phyloP scores from a whole-genome alignment of 2,888 invertebrate species.

The Epirrhoe alternata region DNA sequence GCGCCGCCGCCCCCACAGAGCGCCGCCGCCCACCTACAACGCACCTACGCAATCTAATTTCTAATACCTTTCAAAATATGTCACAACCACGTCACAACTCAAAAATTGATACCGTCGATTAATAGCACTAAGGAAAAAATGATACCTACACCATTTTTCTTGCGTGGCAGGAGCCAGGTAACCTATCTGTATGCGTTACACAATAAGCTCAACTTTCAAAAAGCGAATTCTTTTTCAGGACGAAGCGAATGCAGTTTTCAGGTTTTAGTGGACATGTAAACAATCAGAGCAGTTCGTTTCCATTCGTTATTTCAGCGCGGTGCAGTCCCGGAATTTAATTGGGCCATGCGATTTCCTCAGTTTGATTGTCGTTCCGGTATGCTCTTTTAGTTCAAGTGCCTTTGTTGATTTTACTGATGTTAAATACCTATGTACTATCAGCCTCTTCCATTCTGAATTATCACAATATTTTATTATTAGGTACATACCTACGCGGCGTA shows the following conservation, averaged over 20 bases:
- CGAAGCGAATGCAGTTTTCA: constrained; percentile 23
- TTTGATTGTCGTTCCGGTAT: constrained; percentile 49
- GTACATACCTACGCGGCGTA: too few relatives aligned
- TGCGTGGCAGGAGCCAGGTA: background rate
- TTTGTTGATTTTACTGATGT: constrained; percentile 26
- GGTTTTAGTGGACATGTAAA: constrained; percentile 41
- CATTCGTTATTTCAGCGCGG: constrained; percentile 43
- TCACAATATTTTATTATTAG: too few relatives aligned
- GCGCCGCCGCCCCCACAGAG: too few relatives aligned
- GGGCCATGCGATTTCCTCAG: constrained; percentile 55
- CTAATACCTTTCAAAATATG: too few relatives aligned
- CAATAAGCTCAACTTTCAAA: background rate
- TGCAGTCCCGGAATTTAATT: constrained; percentile 53
- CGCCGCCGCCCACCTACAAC: too few relatives aligned
- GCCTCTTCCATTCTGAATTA: background rate
- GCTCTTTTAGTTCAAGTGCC: constrained; percentile 38
- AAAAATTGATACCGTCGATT: too few relatives aligned
- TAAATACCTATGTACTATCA: background rate
- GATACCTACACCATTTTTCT: background rate
- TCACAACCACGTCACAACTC: too few relatives aligned
- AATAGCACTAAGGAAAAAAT: too few relatives aligned
- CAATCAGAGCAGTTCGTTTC: constrained; percentile 43
- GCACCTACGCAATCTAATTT: too few relatives aligned
- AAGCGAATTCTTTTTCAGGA: constrained; percentile 3
- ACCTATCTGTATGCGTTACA: background rate